Evolutionary conservation across 2,888 invertebrate species (phyloP), one percentile per base, ranked within the genome.

Genomic region (Andrena trimmerana): DNA sequence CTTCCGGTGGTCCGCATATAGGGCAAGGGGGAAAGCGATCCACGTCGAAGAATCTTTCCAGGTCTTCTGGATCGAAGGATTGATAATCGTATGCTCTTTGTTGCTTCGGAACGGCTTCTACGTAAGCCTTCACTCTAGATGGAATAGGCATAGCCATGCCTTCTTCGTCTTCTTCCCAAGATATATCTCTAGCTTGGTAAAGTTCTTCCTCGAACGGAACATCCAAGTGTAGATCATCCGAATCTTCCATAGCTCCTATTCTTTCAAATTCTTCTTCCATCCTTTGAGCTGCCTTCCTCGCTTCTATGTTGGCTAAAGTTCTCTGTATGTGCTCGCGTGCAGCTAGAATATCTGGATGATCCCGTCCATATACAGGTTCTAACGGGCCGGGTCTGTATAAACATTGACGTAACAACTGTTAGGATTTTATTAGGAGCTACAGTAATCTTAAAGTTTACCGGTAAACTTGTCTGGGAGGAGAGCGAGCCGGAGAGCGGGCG

Each of bases 1-100:
- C 91, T 0, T 87, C 71, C 5, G 92, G 92, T 50, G 91, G 87
- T 29, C 68, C 57, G 8, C 20, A 20, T 57, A 54, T 1, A 54
- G 20, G 27, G 27, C 79, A 27, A 4, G 84, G 81, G 8, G 92
- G 92, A 83, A 89, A 91, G 1, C 54, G 75, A 13, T 88, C 69
- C 4, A 90, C 10, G 20, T 92, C 89, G 59, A 91, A 91, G 79
- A 93, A 93, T 50, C 86, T 88, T 78, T 91, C 90, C 48, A 93
- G 75, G 2, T 90, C 86, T 0, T 92, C 90, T 10, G 90, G 69
- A 2, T 90, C 88, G 8, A 84, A 80, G 0, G 81, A 31, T 0
- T 69, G 69, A 27, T 84, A 70, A 0, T 78, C 62, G 16, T 85
- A 86, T 0, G 13, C 2, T 5, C 60, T 57, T 5, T 27, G 27